Conservation (phyloP, 2,888 invertebrate genomes). For the Coelogynopora nodosa region DNA sequence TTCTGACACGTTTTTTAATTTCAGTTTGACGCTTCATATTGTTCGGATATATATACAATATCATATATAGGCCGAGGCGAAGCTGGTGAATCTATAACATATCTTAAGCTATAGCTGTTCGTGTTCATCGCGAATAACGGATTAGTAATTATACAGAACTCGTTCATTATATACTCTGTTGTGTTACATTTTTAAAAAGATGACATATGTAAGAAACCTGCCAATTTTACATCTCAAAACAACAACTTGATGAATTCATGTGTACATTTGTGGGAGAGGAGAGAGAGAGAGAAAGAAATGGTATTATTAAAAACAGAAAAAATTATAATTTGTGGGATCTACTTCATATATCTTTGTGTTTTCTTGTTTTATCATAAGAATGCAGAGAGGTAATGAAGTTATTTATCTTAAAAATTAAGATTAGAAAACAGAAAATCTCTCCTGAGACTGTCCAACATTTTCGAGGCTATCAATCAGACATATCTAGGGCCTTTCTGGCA, state of each 20-base stretch:
- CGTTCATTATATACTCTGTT: too few relatives aligned
- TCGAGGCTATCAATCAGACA: conserved; percentile 1
- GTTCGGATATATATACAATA: too few relatives aligned
- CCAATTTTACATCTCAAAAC: background rate
- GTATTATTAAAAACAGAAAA: background rate
- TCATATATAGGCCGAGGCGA: too few relatives aligned
- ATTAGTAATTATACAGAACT: too few relatives aligned
- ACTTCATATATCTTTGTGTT: too few relatives aligned
- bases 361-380: conserved; percentile 3
- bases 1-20: too few relatives aligned
- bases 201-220: background rate
- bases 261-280: background rate
- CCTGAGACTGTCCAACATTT: background rate
- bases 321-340: too few relatives aligned
- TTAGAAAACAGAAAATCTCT: background rate
- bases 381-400: conserved; percentile 15
- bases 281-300: background rate
- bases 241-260: background rate
- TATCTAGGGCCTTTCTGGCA: background rate
- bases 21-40: too few relatives aligned
- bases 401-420: conserved; percentile 27
- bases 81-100: too few relatives aligned
- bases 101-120: too few relatives aligned
- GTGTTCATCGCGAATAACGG: too few relatives aligned
- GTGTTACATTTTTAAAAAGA: too few relatives aligned